Evolutionary conservation across 92 coral and sea anemone species (phyloP).

Genomic region (Umimayanthus kanabou): DNA sequence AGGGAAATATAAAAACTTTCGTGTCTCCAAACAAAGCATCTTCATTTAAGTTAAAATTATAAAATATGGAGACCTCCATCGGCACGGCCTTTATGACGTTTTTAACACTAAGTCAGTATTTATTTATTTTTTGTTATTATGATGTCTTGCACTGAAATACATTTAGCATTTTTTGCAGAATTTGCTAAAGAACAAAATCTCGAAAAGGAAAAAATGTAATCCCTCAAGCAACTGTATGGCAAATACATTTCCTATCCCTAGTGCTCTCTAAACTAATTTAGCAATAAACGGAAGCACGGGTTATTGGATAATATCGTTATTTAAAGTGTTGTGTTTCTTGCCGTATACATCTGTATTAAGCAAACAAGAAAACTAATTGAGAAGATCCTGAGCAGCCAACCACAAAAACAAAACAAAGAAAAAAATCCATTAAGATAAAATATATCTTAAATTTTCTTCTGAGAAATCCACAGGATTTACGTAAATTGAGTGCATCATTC

Average conservation of each 20-base stretch:
- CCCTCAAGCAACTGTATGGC: not conserved
- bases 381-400: conserved; percentile 13
- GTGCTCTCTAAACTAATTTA: not conserved
- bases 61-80: too few species aligned
- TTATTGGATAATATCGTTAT: not conserved
- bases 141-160: not conserved
- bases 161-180: not conserved
- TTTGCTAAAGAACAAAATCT: not conserved
- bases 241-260: not conserved
- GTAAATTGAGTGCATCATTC: not conserved
- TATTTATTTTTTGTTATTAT: not conserved
- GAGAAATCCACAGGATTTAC: conserved; percentile 25
- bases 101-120: too few species aligned
- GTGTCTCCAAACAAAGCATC: too few species aligned
- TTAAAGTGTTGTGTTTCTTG: conserved; percentile 16
- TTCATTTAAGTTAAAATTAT: too few species aligned
- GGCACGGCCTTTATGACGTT: too few species aligned
- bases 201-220: not conserved
- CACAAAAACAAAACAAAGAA: not conserved
- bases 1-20: too few species aligned
- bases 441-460: not conserved
- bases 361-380: not conserved
- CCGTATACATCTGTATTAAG: not conserved
- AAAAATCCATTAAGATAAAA: conserved; percentile 3
- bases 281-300: not conserved